Percentiles rank a stretch among this genome's conserved stretches.
phyloP scores from a whole-genome alignment of 2,888 invertebrate genomes.

The Tenthredo notha region DNA sequence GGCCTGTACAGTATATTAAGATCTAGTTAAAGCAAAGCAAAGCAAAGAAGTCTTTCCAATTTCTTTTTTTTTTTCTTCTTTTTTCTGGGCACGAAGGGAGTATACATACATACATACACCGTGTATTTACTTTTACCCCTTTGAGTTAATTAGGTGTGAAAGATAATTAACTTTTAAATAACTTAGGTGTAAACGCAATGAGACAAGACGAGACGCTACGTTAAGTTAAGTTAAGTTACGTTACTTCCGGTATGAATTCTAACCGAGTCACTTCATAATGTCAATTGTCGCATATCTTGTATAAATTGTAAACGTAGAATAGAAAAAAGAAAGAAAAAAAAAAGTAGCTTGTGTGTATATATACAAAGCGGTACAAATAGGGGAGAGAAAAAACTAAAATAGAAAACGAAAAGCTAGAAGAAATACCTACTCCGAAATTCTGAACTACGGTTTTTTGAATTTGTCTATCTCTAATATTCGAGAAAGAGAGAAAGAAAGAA shows the following conservation, averaged over 20 bases:
- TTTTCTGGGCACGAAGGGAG: neutral
- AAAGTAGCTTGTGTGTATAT: neutral
- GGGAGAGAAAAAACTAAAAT: neutral
- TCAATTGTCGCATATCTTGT: neutral
- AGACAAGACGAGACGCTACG: neutral
- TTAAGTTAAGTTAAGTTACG: too few species aligned
- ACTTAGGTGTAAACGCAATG: neutral
- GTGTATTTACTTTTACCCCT: neutral
- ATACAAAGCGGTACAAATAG: neutral
- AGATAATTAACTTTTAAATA: slow-evolving; percentile 49
- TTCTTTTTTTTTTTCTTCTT: neutral
- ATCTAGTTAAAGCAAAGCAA: neutral
- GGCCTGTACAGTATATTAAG: too few species aligned
- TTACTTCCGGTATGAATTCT: neutral
- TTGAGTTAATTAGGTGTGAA: slow-evolving; percentile 41
- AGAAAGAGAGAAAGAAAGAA: too few species aligned
- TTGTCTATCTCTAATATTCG: too few species aligned
- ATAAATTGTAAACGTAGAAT: neutral
- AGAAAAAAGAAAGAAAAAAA: too few species aligned
- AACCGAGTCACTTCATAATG: neutral
- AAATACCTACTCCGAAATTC: neutral
- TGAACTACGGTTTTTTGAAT: too few species aligned
- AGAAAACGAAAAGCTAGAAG: neutral
- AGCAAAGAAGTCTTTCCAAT: neutral
- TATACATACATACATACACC: neutral